Base-by-base conservation (phyloP, 2,888 invertebrate species). In the Mongoloraphidia duomilia region DNA sequence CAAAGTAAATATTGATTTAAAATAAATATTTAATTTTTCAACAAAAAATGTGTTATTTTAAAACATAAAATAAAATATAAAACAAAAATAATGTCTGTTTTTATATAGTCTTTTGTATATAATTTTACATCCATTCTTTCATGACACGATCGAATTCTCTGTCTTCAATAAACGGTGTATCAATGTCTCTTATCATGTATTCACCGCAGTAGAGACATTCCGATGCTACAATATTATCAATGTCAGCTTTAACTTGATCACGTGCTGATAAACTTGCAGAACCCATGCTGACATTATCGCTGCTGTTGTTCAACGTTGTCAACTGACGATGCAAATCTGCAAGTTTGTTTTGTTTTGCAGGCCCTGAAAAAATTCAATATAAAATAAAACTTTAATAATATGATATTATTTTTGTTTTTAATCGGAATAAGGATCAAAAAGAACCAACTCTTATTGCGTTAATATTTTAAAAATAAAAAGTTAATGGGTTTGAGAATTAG, bases 151-250 rank as follows among this genome's bases (percentile, higher is more conserved):
- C 87, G 75, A 88, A 91, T 54, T 88, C 85, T 49, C 82, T 81
- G 51, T 84, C 83, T 11, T 82, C 77, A 41, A 93, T 84, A 63
- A 94, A 94, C 2, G 92, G 90, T 58, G 84, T 81, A 65, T 93
- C 92, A 50, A 95, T 88, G 41, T 86, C 82, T 55, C 84, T 82
- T 60, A 95, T 92, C 84, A 94, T 91, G 59, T 82, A 76, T 56
- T 93, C 87, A 3, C 96, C 94, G 64, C 96, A 96, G 69, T 84
- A 92, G 6, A 92, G 73, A 65, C 96, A 96, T 68, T 96, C 94
- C 0, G 82, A 79, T 1, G 94, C 94, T 2, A 95, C 74, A 2
- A 95, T 78, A 59, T 89, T 86, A 66, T 95, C 94, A 36, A 95
- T 79, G 58, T 92, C 87, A 40, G 79, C 75, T 67, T 87, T 82